phyloP scores from a whole-genome alignment of 2,797 vertebrate genomes.

The Trichosurus vulpecula region DNA sequence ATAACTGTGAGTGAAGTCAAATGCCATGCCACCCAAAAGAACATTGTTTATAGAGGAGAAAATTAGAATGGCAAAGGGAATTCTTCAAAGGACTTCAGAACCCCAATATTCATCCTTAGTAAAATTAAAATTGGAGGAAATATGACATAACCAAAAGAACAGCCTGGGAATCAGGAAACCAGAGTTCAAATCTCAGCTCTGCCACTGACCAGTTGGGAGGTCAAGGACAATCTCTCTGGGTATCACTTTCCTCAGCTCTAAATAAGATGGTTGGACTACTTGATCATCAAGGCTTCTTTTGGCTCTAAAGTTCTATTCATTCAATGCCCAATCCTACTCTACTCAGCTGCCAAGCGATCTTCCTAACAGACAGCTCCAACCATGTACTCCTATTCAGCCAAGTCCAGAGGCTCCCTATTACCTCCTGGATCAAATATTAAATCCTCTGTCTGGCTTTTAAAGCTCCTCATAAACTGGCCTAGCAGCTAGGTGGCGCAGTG shows the following conservation, averaged over 20 bases:
- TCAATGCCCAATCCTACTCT: too few relatives aligned
- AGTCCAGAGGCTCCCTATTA: neutral
- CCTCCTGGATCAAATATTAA: too few relatives aligned
- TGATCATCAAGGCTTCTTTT: too few relatives aligned
- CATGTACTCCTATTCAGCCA: neutral
- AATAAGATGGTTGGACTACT: too few relatives aligned
- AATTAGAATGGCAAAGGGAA: neutral
- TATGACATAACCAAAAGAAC: neutral
- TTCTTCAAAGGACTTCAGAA: neutral
- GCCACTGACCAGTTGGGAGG: too few relatives aligned
- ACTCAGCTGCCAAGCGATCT: neutral
- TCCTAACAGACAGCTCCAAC: neutral
- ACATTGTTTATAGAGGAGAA: neutral
- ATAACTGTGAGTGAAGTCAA: neutral
- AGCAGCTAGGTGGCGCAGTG: too few relatives aligned
- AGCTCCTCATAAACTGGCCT: too few relatives aligned
- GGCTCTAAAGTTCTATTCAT: too few relatives aligned
- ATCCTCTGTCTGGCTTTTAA: too few relatives aligned
- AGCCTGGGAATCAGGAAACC: neutral
- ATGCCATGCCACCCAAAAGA: neutral
- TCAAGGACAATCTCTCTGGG: too few relatives aligned
- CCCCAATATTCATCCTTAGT: neutral
- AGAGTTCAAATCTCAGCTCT: neutral
- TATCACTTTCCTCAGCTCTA: too few relatives aligned
- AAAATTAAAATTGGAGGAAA: neutral